Conservation (phyloP, 2,888 invertebrate species). For the Spisula subtruncata region DNA sequence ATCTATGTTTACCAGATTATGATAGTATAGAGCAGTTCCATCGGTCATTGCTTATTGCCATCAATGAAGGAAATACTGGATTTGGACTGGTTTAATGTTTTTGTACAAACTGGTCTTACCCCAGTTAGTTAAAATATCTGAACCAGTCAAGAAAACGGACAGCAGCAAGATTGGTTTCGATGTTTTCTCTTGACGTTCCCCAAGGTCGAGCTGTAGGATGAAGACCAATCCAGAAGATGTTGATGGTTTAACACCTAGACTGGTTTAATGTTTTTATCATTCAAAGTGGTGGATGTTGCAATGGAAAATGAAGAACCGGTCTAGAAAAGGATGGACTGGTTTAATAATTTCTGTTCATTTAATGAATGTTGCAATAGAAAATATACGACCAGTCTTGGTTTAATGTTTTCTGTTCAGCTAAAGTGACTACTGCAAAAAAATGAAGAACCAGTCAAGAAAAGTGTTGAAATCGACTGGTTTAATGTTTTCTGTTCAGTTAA, state of each 20-base stretch:
- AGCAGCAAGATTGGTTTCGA: neutral
- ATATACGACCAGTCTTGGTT: neutral
- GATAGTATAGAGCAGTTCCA: constrained; percentile 97
- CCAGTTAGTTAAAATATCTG: neutral
- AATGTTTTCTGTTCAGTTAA: neutral
- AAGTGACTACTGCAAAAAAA: too few relatives aligned
- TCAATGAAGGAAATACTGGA: constrained; percentile 98
- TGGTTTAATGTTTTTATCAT: neutral
- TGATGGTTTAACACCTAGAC: neutral
- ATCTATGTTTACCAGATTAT: constrained; percentile 97
- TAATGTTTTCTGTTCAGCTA: constrained; percentile 3
- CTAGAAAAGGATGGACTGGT: neutral
- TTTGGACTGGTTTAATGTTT: constrained; percentile 90
- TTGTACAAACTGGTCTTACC: neutral
- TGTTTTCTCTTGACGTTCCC: neutral
- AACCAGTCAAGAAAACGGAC: constrained; percentile 9
- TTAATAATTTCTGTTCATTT: neutral
- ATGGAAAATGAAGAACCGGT: neutral
- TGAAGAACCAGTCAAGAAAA: neutral
- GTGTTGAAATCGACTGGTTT: too few relatives aligned
- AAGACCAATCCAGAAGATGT: neutral
- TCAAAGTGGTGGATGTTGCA: neutral
- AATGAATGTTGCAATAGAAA: neutral
- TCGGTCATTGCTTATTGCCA: constrained; percentile 95
- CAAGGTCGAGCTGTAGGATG: neutral